A percentile compares a stretch with the other conserved stretches of the same genome.
Evolutionary conservation across 2,113 vertebrate genomes (phyloP).

Genomic region (Galbula dea): DNA sequence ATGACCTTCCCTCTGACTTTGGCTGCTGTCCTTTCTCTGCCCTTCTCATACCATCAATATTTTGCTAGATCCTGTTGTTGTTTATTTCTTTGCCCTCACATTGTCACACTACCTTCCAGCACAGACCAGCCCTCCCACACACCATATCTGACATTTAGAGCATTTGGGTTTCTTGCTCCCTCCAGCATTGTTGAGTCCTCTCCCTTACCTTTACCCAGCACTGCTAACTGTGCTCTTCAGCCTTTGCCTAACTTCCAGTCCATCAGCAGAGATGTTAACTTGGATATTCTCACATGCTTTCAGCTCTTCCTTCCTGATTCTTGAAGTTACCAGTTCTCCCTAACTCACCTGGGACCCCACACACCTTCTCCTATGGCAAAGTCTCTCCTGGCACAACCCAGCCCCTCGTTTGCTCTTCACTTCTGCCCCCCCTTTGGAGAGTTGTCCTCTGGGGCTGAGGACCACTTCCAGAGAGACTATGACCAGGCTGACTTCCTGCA

Average conservation of each 20-base stretch:
- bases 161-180: not conserved
- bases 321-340: not conserved
- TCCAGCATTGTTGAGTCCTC: not conserved
- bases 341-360: rapidly evolving
- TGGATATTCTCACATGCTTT: not conserved
- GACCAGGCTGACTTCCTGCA: not conserved
- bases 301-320: not conserved
- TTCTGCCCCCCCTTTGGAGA: not conserved
- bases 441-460: not conserved
- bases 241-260: not conserved
- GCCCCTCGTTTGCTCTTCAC: not conserved
- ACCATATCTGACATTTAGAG: not conserved
- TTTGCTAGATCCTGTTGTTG: not conserved
- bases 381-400: not conserved
- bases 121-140: not conserved
- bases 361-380: not conserved
- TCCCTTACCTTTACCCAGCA: not conserved
- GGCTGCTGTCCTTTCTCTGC: not conserved
- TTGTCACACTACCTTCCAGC: not conserved
- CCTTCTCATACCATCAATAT: not conserved
- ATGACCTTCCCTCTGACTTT: not conserved
- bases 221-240: not conserved
- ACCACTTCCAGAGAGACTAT: not conserved
- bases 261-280: not conserved
- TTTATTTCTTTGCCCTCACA: not conserved